Evolutionary conservation across 1,140 invertebrate genomes (phyloP).

Genomic region (Formica selysi): DNA sequence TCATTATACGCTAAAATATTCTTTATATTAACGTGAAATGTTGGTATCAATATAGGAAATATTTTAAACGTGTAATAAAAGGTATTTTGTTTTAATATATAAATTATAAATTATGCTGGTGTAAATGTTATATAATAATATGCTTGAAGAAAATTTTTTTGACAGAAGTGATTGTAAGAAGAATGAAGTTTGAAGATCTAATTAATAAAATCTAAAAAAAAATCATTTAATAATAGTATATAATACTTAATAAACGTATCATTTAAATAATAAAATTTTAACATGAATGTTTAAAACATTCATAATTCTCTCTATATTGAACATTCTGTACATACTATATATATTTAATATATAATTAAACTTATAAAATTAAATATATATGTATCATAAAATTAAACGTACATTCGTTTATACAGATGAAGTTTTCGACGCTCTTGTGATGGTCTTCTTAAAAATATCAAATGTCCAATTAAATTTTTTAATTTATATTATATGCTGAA

Average conservation of each 20-base stretch:
- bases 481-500: not conserved
- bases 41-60: not conserved
- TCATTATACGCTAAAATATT: not conserved
- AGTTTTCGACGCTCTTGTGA: not conserved
- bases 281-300: too few species aligned
- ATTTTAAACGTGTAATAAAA: not conserved
- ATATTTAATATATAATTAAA: conserved; percentile 14
- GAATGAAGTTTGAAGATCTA: too few species aligned
- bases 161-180: not conserved
- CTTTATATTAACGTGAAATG: not conserved
- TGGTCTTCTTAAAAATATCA: not conserved
- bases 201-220: too few species aligned
- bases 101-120: conserved; percentile 17
- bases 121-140: not conserved
- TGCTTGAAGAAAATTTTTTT: not conserved
- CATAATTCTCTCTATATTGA: not conserved
- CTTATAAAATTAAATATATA: not conserved
- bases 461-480: conserved; percentile 9
- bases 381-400: not conserved
- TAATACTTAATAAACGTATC: not conserved
- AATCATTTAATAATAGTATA: not conserved
- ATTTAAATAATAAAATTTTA: conserved; percentile 14
- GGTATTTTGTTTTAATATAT: not conserved
- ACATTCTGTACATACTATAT: not conserved
- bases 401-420: not conserved